Conservation (phyloP, 92 coral and sea anemone genomes). For the Siderastrea siderea region DNA sequence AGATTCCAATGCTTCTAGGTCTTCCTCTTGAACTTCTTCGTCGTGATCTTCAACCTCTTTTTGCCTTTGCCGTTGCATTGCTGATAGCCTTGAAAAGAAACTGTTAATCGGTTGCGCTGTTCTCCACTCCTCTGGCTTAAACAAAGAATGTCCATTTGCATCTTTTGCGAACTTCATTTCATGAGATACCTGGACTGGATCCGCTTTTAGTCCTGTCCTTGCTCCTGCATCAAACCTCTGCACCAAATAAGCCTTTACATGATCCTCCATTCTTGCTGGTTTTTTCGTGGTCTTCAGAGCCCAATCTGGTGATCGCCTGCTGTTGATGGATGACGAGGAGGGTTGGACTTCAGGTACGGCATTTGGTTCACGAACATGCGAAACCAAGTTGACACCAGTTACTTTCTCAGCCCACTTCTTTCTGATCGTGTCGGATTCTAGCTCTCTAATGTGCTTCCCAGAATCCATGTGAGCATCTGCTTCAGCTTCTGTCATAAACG, state of each 20-base stretch:
- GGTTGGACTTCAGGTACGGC: background rate
- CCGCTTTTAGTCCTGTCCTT: too few relatives aligned
- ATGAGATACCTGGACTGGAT: too few relatives aligned
- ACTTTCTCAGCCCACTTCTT: too few relatives aligned
- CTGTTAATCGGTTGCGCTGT: constrained; percentile 41
- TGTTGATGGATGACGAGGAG: background rate
- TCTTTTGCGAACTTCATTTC: constrained; percentile 30
- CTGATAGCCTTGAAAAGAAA: constrained; percentile 46
- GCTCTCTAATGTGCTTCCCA: constrained; percentile 29
- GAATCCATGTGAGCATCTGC: background rate
- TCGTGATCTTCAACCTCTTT: constrained; percentile 6
- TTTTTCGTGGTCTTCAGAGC: constrained; percentile 48
- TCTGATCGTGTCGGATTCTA: constrained; percentile 1
- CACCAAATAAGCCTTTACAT: background rate
- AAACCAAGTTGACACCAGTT: too few relatives aligned
- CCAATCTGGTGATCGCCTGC: constrained; percentile 31
- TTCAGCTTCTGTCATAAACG: constrained; percentile 50
- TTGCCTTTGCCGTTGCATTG: constrained; percentile 28
- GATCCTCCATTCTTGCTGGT: constrained; percentile 35
- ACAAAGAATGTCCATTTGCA: constrained; percentile 23
- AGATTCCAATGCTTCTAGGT: constrained; percentile 28
- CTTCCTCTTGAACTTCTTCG: constrained; percentile 21
- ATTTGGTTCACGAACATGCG: too few relatives aligned
- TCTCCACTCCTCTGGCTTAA: constrained; percentile 50
- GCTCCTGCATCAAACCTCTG: too few relatives aligned